Base-by-base conservation (phyloP, 2,888 invertebrate species). In the Acronicta alni region DNA sequence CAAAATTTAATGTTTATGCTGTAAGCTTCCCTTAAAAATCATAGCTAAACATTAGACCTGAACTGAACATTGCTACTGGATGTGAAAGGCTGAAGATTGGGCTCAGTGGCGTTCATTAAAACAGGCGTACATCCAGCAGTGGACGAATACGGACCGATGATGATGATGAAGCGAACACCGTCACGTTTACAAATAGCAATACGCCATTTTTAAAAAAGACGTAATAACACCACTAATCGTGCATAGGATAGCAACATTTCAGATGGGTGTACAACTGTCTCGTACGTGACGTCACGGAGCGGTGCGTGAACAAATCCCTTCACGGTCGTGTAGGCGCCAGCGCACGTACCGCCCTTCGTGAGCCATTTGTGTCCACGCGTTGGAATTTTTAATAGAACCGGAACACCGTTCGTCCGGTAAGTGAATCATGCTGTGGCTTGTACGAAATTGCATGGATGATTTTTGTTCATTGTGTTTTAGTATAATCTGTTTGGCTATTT, bases 301-400 rank as follows among this genome's bases (percentile, higher is more conserved):
- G 20, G 61, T 75, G 72, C 64, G 70, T 67, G 69, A 48, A 59
- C 62, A 65, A 61, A 64, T 72, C 73, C 63, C 65, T 68, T 57
- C 62, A 62, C 65, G 63, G 63, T 10, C 58, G 51, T 38, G 20
- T 42, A 64, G 62, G 73, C 76, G 76, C 76, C 76, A 51, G 75
- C 73, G 78, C 76, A 78, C 76, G 75, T 67, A 47, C 57, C 55
- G 57, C 63, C 62, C 73, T 76, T 71, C 68, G 69, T 58, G 67
- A 72, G 52, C 68, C 73, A 57, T 68, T 67, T 75, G 68, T 72
- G 69, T 61, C 68, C 75, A 75, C 81, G 82, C 75, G 79, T 55
- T 52, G 82, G 83, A 82, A 83, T 84, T 82, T 82, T 79, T 81
- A 84, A 84, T 84, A 82, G 75, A 61, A 72, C 67, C 65, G 64